These are phyloP conservation scores for Leptopilina syphax DNA, from an alignment of 2,888 invertebrate genomes.

Conservation along the genomic window DNA sequence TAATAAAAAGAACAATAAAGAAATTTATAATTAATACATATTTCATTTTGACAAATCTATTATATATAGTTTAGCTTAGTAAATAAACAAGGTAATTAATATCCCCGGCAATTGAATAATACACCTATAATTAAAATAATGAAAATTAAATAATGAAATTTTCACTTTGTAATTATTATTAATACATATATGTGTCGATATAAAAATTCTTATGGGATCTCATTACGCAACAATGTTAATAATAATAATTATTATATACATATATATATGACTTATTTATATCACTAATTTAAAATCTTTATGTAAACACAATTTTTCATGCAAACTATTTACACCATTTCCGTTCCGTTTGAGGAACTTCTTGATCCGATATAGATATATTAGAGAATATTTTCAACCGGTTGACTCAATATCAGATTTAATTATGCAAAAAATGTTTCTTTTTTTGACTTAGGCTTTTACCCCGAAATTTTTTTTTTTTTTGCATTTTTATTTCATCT, in stretches of 20 bases:
- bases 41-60: too few relatives aligned
- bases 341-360: conserved; percentile 3
- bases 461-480: not conserved
- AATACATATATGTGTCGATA: too few relatives aligned
- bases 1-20: too few relatives aligned
- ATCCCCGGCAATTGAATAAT: too few relatives aligned
- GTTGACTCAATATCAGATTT: not conserved
- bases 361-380: not conserved
- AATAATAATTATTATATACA: not conserved
- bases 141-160: not conserved
- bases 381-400: not conserved
- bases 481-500: not conserved
- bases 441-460: conserved; percentile 42
- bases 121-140: not conserved
- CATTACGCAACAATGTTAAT: not conserved
- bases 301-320: conserved; percentile 26
- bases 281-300: conserved; percentile 27
- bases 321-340: conserved; percentile 20
- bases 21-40: too few relatives aligned
- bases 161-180: not conserved
- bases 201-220: not conserved
- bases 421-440: conserved; percentile 38
- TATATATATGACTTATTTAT: conserved; percentile 7
- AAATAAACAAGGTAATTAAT: too few relatives aligned
- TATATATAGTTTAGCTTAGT: too few relatives aligned